Base-by-base conservation (phyloP, 35 echinoderm and acorn worm species). In the Apostichopus californicus region DNA sequence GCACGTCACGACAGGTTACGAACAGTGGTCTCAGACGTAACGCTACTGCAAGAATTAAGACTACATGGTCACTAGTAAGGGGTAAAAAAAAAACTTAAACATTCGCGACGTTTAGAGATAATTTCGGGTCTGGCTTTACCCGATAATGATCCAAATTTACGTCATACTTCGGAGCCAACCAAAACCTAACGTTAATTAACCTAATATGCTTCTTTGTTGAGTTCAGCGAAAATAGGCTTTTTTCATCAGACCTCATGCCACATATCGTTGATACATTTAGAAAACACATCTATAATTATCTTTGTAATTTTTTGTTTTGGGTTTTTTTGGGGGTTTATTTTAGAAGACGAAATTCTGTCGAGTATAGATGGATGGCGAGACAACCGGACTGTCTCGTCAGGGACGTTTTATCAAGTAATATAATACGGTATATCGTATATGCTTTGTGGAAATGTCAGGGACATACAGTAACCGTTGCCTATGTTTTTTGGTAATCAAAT, bases 1-100 rank as follows among this genome's bases (percentile, higher is more conserved):
- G 8, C 80, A 83, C 46, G 80, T 83, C 80, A 83, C 46, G 80
- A 55, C 80, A 83, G 80, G 18, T 83, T 53, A 55, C 11, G 15
- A 34, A 10, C 64, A 68, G 64, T 68, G 64, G 64, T 14, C 11
- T 68, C 64, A 68, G 64, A 68, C 64, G 64, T 4, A 68, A 68
- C 18, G 11, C 64, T 68, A 68, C 64, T 4, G 64, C 64, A 68
- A 68, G 18, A 68, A 68, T 68, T 14, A 68, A 68, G 64, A 18
- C 34, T 46, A 46, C 34, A 46, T 46, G 34, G 64, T 46, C 3
- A 46, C 34, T 46, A 5, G 64, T 11, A 11, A 18, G 6, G 64
- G 64, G 18, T 12, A 66, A 8, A 66, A 66, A 66, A 66, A 66
- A 17, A 9, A 5, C 9, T 1, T 66, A 66, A 17, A 66, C 9